phyloP scores from a whole-genome alignment of 2,797 vertebrate species.

The Ptychadena robeensis region DNA sequence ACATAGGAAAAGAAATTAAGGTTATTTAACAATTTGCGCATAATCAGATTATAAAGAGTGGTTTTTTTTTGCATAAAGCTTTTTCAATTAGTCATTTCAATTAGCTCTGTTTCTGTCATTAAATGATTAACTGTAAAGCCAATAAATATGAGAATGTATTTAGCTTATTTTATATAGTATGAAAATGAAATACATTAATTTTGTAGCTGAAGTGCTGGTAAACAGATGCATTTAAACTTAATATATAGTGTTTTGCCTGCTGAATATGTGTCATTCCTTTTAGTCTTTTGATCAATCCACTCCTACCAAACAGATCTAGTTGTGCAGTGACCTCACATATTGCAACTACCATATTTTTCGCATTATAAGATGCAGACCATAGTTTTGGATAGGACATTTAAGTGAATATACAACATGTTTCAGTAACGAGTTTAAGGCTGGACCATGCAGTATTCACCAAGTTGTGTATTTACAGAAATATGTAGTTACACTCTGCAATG shows the following conservation, averaged over 20 bases:
- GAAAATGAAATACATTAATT: neutral
- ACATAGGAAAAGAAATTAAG: neutral
- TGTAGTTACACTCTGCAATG: too few relatives aligned
- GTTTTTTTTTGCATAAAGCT: neutral
- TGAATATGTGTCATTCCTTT: neutral
- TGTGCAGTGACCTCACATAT: too few relatives aligned
- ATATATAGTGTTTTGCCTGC: neutral
- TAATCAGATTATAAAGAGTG: neutral
- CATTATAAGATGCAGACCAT: too few relatives aligned
- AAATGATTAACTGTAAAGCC: neutral
- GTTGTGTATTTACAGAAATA: too few relatives aligned
- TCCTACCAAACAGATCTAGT: too few relatives aligned
- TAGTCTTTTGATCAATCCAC: neutral
- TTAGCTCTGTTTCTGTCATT: neutral
- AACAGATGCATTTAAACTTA: neutral
- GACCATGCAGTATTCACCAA: too few relatives aligned
- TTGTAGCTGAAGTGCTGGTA: neutral
- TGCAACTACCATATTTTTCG: too few relatives aligned
- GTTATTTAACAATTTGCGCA: neutral
- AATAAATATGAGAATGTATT: neutral
- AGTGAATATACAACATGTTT: too few relatives aligned
- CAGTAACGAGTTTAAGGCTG: too few relatives aligned
- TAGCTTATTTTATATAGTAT: neutral
- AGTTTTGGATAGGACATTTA: too few relatives aligned
- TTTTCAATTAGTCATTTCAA: neutral